These are phyloP conservation scores for Andrena bicolor DNA, from an alignment of 2,888 invertebrate species.

Conservation along the genomic window DNA sequence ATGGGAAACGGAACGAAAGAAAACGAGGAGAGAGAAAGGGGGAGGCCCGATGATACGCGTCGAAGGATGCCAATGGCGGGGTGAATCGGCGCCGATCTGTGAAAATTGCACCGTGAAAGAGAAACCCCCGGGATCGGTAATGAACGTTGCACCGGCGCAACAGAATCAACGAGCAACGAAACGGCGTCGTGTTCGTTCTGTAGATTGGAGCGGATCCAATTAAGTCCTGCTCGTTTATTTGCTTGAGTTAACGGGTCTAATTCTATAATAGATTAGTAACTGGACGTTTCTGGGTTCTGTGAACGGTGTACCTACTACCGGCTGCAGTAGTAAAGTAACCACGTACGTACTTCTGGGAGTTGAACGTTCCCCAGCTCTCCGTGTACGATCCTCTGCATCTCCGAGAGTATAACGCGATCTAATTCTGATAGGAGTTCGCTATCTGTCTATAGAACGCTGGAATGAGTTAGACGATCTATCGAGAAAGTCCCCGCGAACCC, in stretches of 20 bases:
- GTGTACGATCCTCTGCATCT: neutral
- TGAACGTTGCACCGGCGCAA: constrained; percentile 6
- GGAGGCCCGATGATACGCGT: constrained; percentile 27
- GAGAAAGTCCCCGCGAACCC: no score
- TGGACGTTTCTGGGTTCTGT: neutral
- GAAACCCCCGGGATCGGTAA: constrained; percentile 31
- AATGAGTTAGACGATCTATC: no score
- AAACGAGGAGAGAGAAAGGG: constrained; percentile 40
- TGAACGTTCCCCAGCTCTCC: neutral
- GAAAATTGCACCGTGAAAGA: constrained; percentile 45
- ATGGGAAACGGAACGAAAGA: constrained; percentile 75
- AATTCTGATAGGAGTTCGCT: no score
- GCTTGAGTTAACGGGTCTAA: constrained; percentile 7
- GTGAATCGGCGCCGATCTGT: constrained; percentile 30
- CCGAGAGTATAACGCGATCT: no score
- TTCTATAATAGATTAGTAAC: constrained; percentile 9
- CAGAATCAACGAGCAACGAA: neutral
- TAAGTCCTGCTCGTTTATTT: neutral
- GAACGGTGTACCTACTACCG: constrained; percentile 4
- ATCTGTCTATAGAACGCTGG: no score
- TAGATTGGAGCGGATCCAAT: neutral
- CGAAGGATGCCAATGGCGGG: constrained; percentile 47
- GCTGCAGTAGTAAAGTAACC: neutral
- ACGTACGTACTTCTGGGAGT: neutral
- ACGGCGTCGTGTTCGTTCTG: neutral